Evolutionary conservation across 2,797 vertebrate species (phyloP), one percentile per base, ranked within the genome.

Genomic region (Intellagama lesueurii): DNA sequence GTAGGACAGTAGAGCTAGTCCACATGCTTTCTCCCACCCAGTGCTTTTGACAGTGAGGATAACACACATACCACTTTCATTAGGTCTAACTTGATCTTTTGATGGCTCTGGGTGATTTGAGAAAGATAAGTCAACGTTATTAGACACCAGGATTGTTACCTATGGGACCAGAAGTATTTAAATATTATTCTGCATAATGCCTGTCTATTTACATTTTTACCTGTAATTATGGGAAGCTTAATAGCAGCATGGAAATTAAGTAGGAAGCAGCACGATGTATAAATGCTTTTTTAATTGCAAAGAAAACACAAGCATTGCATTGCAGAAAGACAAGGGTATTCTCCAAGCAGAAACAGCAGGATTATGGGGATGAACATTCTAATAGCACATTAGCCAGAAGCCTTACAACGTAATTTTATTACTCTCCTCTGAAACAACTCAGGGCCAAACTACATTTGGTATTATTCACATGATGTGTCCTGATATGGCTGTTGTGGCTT

Each of bases 121-220:
- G 66, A 49, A 30, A 26, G 1, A 2, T 40, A 24, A 9, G 72
- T 6, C 49, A 32, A 35, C 6, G 60, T 75, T 35, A 60, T 76
- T 28, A 6, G 32, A 85, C 5, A 44, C 35, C 60, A 30, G 81
- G 16, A 26, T 26, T 66, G 24, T 76, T 14, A 64, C 32, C 22
- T 47, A 17, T 56, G 32, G 52, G 84, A n/a, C 26, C 35, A 17
- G 66, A 81, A 56, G n/a, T 22, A 72, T 70, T 30, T 87, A 28
- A 72, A 81, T 81, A 81, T 72, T 87, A 72, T 69, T 56, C 32
- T 70, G 86, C 44, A 86, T 86, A 56, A 49, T 78, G 17, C n/a
- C n/a, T 49, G 12, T 22, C 68, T 19, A 35, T 28, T 56, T 80
- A 4, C 9, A 35, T 35, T 32, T 66, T 68, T 68, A 60, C 19